Evolutionary conservation across 2,888 invertebrate species (phyloP).

Genomic region (Cecidostiba fungosa): DNA sequence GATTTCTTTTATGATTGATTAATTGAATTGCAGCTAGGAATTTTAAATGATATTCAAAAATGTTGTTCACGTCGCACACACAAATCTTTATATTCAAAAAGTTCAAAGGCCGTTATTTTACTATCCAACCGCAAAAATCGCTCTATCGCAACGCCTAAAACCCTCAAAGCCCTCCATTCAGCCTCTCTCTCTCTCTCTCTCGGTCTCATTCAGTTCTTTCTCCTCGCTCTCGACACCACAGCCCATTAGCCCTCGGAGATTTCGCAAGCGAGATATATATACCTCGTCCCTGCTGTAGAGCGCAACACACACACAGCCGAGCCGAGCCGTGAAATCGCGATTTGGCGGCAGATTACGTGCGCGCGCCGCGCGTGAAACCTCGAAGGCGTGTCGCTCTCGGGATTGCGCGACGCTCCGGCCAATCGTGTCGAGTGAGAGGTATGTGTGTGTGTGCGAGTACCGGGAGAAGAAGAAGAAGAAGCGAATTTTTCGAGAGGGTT

Average conservation of each 20-base stretch:
- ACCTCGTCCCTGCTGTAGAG: neutral
- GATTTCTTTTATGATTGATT: slow-evolving; percentile 9
- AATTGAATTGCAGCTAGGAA: neutral
- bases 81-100: too few species aligned
- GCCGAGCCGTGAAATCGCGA: slow-evolving; percentile 76
- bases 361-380: slow-evolving; percentile 29
- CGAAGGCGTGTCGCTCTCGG: slow-evolving; percentile 27
- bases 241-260: slow-evolving; percentile 16
- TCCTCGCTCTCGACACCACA: neutral
- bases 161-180: slow-evolving; percentile 6
- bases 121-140: neutral
- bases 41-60: too few species aligned
- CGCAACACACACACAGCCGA: slow-evolving; percentile 35
- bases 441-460: neutral
- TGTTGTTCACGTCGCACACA: too few species aligned
- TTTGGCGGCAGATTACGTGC: slow-evolving; percentile 75
- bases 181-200: neutral
- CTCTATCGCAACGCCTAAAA: neutral
- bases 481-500: slow-evolving; percentile 1
- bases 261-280: slow-evolving; percentile 3
- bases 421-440: neutral
- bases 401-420: neutral
- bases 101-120: too few species aligned
- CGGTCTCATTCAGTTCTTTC: neutral
- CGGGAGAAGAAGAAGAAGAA: neutral